Conservation (phyloP, 2,113 vertebrate species). For the Rhynchopsitta pachyrhyncha region DNA sequence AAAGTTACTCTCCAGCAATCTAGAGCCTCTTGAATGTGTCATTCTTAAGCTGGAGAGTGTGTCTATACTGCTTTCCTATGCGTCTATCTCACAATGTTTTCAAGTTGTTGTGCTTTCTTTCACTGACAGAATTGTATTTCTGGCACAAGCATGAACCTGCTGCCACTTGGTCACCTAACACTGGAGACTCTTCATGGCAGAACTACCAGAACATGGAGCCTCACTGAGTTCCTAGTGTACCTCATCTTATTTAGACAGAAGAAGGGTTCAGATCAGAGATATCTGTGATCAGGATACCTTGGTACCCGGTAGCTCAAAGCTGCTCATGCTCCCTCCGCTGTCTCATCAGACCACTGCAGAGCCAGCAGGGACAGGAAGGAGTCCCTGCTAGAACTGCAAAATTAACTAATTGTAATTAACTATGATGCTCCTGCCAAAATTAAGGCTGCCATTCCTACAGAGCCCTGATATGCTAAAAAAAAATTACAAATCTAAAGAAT, state of each 20-base stretch:
- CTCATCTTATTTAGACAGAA: not conserved
- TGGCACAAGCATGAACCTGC: not conserved
- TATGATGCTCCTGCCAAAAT: fast-evolving
- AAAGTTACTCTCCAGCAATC: not conserved
- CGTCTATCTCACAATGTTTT: not conserved
- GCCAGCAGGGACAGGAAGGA: not conserved
- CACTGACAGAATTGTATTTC: not conserved
- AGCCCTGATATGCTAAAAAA: not conserved
- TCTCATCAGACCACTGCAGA: not conserved
- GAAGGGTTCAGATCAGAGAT: not conserved
- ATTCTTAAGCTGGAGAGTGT: not conserved
- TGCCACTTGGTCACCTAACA: fast-evolving
- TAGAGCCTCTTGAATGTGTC: not conserved
- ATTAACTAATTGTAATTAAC: not conserved
- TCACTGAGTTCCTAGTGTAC: not conserved
- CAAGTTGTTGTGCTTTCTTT: not conserved
- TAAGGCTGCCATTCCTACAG: not conserved
- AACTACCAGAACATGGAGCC: not conserved
- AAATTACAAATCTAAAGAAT: not conserved
- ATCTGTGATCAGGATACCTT: not conserved
- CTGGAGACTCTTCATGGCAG: not conserved
- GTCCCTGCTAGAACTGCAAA: not conserved
- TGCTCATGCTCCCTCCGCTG: not conserved
- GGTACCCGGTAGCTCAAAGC: not conserved
- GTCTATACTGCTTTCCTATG: fast-evolving